Conservation (phyloP, 2,797 vertebrate species). For the Smutsia temminckii region DNA sequence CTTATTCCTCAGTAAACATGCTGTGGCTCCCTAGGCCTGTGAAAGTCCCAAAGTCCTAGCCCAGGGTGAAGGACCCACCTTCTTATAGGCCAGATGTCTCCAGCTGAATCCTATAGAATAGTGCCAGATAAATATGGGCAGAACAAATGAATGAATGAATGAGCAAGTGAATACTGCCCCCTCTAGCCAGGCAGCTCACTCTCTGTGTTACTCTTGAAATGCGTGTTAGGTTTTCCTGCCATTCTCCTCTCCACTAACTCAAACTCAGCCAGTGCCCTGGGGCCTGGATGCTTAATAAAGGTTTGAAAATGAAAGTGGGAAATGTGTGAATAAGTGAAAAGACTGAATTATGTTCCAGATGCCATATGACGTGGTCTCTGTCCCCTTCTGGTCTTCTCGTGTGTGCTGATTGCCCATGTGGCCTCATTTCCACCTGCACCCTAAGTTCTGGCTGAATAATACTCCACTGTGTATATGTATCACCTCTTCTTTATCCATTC, state of each 20-base stretch:
- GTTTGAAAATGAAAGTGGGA: neutral
- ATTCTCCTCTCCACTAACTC: neutral
- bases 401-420: neutral
- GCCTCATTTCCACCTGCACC: neutral
- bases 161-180: neutral
- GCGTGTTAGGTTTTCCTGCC: neutral
- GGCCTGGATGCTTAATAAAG: neutral
- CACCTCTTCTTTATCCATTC: too few species aligned
- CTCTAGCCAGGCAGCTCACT: neutral
- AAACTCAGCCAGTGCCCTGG: neutral
- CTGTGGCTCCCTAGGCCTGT: neutral
- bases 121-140: fast-evolving
- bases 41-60: neutral
- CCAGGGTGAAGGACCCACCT: neutral
- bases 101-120: neutral
- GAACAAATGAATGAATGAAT: neutral
- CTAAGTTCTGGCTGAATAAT: neutral
- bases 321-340: neutral
- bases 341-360: neutral
- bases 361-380: neutral
- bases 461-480: too few species aligned
- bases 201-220: neutral
- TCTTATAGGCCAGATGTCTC: neutral
- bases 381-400: neutral
- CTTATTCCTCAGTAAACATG: neutral